Percentiles rank a stretch among this genome's conserved stretches.
Evolutionary conservation across 1,140 invertebrate genomes (phyloP).

Genomic region (Drosophila subpulchrella): DNA sequence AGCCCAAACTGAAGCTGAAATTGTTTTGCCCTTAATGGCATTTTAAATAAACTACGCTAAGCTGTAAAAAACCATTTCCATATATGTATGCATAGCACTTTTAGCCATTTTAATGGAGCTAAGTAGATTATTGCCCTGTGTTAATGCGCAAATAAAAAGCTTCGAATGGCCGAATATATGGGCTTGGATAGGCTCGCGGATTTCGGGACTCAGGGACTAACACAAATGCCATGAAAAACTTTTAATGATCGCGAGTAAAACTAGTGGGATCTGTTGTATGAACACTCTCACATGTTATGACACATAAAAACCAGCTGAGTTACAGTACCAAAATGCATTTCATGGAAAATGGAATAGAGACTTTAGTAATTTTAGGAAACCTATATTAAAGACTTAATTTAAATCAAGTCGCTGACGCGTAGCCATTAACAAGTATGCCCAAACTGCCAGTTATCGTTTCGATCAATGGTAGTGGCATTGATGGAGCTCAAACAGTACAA

Average conservation of each 20-base stretch:
- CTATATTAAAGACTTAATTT: not conserved
- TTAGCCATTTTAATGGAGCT: slow-evolving; percentile 68
- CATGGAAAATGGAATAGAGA: too few relatives aligned
- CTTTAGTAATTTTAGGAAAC: not conserved
- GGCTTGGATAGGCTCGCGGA: slow-evolving; percentile 9
- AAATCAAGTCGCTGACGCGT: not conserved
- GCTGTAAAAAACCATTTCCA: slow-evolving; percentile 52
- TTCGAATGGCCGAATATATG: slow-evolving; percentile 47
- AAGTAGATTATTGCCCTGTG: slow-evolving; percentile 66
- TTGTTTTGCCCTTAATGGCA: slow-evolving; percentile 75
- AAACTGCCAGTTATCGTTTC: slow-evolving; percentile 14
- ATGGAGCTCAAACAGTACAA: slow-evolving; percentile 22
- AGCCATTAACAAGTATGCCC: slow-evolving; percentile 12
- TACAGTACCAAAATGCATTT: not conserved
- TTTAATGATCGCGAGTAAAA: slow-evolving; percentile 51
- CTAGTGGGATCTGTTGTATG: slow-evolving; percentile 18
- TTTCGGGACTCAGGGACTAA: slow-evolving; percentile 17
- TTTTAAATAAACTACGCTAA: slow-evolving; percentile 79
- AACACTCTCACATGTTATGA: slow-evolving; percentile 7
- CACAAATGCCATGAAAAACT: slow-evolving; percentile 29
- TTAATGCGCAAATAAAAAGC: slow-evolving; percentile 72
- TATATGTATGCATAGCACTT: slow-evolving; percentile 33
- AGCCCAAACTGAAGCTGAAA: slow-evolving; percentile 43
- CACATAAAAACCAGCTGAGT: slow-evolving; percentile 9
- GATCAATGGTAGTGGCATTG: slow-evolving; percentile 4